Conservation (phyloP, 2,113 vertebrate species). For the Casuarius casuarius region DNA sequence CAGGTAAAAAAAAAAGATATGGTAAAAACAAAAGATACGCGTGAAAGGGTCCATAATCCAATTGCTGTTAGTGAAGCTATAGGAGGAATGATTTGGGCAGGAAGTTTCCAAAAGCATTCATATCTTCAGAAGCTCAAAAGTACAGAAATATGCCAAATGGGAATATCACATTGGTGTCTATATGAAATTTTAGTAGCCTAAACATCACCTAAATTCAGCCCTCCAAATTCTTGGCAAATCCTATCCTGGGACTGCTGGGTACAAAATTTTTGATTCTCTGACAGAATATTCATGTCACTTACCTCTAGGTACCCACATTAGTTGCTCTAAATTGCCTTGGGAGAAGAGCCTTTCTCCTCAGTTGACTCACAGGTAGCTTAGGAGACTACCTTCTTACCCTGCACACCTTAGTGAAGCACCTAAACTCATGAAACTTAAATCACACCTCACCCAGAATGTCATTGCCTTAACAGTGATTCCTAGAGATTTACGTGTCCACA, state of each 20-base stretch:
- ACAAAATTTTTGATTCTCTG: background rate
- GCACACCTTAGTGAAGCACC: background rate
- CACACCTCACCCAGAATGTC: background rate
- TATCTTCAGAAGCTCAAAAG: background rate
- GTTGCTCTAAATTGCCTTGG: background rate
- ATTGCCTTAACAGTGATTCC: background rate
- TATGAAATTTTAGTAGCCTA: background rate
- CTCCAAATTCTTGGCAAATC: background rate
- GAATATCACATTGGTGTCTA: background rate
- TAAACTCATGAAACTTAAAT: background rate
- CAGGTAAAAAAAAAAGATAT: conserved; percentile 81
- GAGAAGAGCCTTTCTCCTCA: background rate
- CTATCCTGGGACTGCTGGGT: background rate
- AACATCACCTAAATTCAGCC: background rate
- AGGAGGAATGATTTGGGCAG: background rate
- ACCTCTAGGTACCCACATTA: background rate
- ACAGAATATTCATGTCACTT: background rate
- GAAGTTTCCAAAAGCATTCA: background rate
- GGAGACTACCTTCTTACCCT: background rate
- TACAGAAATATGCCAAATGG: background rate
- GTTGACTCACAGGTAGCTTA: background rate
- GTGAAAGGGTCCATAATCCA: background rate
- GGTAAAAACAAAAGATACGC: background rate
- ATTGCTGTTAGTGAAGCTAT: background rate
- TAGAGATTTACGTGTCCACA: background rate